phyloP scores from a whole-genome alignment of 2,113 vertebrate genomes.

The Lycaon pictus region DNA sequence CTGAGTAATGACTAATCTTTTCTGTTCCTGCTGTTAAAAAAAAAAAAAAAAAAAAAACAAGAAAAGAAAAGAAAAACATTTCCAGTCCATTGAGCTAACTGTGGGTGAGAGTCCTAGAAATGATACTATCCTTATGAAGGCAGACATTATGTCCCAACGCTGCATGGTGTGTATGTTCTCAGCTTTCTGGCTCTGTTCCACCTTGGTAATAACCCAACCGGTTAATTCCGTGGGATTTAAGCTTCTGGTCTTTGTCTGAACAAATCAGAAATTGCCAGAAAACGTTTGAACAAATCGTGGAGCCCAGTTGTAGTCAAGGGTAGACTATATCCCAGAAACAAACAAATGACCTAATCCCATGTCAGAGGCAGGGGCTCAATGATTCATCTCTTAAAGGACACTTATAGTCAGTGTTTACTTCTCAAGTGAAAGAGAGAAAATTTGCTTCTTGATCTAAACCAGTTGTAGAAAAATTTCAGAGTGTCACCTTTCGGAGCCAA shows the following conservation, averaged over 20 bases:
- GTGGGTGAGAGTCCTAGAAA: constrained; percentile 73
- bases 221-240: constrained; percentile 82
- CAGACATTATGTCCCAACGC: constrained; percentile 58
- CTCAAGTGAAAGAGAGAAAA: constrained; percentile 24
- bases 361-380: constrained; percentile 25
- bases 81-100: constrained; percentile 75
- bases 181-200: constrained; percentile 75
- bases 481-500: constrained; percentile 47
- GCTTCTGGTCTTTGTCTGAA: constrained; percentile 84
- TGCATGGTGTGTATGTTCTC: background rate
- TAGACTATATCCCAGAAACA: constrained; percentile 62
- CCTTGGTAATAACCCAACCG: constrained; percentile 81
- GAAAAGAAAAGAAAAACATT: constrained; percentile 69
- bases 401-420: background rate
- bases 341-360: constrained; percentile 57
- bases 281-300: constrained; percentile 61
- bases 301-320: background rate
- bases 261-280: constrained; percentile 79
- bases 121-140: constrained; percentile 65
- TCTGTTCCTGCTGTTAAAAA: constrained; percentile 70
- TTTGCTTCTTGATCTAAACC: constrained; percentile 58
- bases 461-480: constrained; percentile 53
- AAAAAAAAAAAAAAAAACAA: background rate
- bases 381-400: background rate
- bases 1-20: constrained; percentile 68